Conservation (phyloP, 2,113 vertebrate genomes). For the Chascanopsetta lugubris region DNA sequence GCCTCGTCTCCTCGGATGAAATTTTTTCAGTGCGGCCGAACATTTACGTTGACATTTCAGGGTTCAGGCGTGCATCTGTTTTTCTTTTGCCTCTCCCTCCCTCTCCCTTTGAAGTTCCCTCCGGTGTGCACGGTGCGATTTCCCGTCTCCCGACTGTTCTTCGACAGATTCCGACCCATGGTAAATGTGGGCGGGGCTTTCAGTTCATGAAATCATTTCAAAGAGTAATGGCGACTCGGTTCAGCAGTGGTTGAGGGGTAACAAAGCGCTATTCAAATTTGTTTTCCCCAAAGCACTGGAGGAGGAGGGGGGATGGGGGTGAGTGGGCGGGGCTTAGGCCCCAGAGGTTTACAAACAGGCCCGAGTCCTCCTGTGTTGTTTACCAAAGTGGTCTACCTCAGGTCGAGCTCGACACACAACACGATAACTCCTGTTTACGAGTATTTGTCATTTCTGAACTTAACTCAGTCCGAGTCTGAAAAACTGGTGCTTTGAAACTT, state of each 20-base stretch:
- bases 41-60: slow-evolving; percentile 35
- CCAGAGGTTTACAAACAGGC: slow-evolving; percentile 44
- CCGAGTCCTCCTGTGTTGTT: slow-evolving; percentile 16
- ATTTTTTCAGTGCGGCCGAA: slow-evolving; percentile 19
- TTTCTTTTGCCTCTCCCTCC: not conserved
- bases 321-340: slow-evolving; percentile 19
- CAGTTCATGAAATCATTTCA: slow-evolving; percentile 15
- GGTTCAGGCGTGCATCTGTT: slow-evolving; percentile 17
- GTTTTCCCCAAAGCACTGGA: slow-evolving; percentile 40
- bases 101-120: slow-evolving; percentile 1
- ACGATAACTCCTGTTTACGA: no score
- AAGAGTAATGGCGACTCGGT: slow-evolving; percentile 36
- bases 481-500: no score
- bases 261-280: slow-evolving; percentile 24
- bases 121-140: slow-evolving; percentile 32
- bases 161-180: slow-evolving; percentile 21
- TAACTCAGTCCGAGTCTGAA: no score
- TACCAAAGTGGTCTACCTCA: slow-evolving; percentile 63
- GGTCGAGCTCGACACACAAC: slow-evolving; percentile 30
- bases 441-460: no score
- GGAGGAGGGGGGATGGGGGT: slow-evolving; percentile 26
- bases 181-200: slow-evolving; percentile 9
- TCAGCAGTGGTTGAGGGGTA: slow-evolving; percentile 18
- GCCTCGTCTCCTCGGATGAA: slow-evolving; percentile 21
- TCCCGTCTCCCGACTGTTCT: not conserved